Base-by-base conservation (phyloP, 2,888 invertebrate species). In the Carterocephalus palaemon region DNA sequence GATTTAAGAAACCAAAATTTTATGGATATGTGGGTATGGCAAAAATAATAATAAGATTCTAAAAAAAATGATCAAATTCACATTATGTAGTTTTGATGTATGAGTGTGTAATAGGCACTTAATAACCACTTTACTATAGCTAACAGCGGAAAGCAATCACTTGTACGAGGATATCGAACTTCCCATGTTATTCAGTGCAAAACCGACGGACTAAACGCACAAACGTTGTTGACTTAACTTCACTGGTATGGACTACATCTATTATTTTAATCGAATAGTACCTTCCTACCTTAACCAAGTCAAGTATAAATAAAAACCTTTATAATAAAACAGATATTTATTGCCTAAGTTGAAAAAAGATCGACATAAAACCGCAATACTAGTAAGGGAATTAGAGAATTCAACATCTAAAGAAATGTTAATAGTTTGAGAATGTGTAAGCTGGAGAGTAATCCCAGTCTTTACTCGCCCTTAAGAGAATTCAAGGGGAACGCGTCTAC, bases 141-240 rank as follows among this genome's bases (percentile, higher is more conserved):
- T n/a, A n/a, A n/a, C n/a, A n/a, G n/a, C n/a, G 52, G 50, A 53
- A 56, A 54, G 46, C 54, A 56, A 59, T 60, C 57, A 59, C 49
- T 48, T 48, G 53, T 51, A 50, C 49, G 51, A 51, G 55, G 49
- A 57, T 53, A 53, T 57, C 49, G 52, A 52, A 65, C 59, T 59
- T 64, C 59, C 37, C 67, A 63, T 66, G 67, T 70, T 71, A 74
- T 74, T 73, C 72, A 71, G 67, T 66, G 62, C 56, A 26, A 17
- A 20, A 15, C 57, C 71, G 60, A 60, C 64, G 65, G 67, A 63
- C 70, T 72, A 67, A 49, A 47, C 43, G 49, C 50, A 38, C 23
- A 53, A 62, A 57, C 54, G 56, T 56, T 64, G 67, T 64, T 62
- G 65, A 63, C n/a, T n/a, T n/a, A n/a, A n/a, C n/a, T n/a, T n/a